Base-by-base conservation (phyloP, 2,888 invertebrate genomes). In the Dioctria rufipes region DNA sequence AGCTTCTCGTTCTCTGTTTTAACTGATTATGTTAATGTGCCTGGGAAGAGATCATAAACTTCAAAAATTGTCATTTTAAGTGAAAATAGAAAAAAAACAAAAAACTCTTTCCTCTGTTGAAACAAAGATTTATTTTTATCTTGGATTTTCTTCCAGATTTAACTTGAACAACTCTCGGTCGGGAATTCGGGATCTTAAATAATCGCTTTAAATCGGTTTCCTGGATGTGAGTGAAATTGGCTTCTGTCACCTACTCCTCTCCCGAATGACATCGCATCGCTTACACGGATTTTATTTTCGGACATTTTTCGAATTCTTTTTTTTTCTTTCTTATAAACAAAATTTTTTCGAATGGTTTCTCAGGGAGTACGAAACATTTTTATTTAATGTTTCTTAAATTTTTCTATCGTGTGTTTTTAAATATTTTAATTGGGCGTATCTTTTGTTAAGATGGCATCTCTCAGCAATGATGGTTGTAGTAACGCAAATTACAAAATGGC, bases 81-180 rank as follows among this genome's bases (percentile, higher is more conserved):
- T 25, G 61, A 61, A 37, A 39, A 37, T 61, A 61, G 25, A 25
- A 25, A 25, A 25, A 25, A 25, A 25, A 25, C 25, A 25, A 25
- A 61, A 61, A 61, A 61, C 25, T 8, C 25, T 61, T 61, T 60
- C 11, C 25, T 37, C 37, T 61, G 61, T 25, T 5, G 37, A 11
- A 61, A 61, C 25, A 25, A 25, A 25, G 25, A 61, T 61, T 61
- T 61, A 61, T 61, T 61, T 61, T 61, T 61, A 61, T 37, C 61
- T 25, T 5, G 11, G 25, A 61, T 25, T 61, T 37, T 61, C 37
- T 39, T 61, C 39, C 61, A 61, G 37, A 61, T 39, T 25, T 61
- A 61, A 11, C 54, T 54, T 11, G 11, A 54, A 54, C 9, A 54
- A 54, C 54, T 61, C 25, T 25, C 25, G 25, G 25, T 25, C 25